phyloP scores from a whole-genome alignment of 2,113 vertebrate species.

The Oxyura jamaicensis region DNA sequence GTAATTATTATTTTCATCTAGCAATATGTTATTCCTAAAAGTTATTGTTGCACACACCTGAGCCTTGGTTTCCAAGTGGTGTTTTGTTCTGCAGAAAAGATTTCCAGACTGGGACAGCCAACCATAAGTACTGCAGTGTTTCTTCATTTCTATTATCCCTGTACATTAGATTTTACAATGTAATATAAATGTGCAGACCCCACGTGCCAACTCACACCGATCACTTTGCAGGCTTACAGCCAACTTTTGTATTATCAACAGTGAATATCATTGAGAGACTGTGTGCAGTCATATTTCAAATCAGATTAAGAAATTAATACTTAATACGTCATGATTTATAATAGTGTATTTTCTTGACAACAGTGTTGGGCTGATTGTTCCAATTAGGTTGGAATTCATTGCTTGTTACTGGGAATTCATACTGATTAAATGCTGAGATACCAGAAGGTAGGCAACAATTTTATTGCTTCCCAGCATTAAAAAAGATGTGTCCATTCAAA shows the following conservation, averaged over 20 bases:
- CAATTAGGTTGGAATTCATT: conserved; percentile 42
- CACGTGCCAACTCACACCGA: background rate
- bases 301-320: conserved; percentile 64
- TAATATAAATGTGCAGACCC: background rate
- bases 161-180: background rate
- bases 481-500: background rate
- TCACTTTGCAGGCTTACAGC: background rate
- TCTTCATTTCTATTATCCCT: background rate
- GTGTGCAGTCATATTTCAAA: conserved; percentile 56
- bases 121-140: background rate
- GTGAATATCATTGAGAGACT: conserved; percentile 11
- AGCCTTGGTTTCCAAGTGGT: background rate
- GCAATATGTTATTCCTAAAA: background rate
- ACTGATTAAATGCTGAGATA: conserved; percentile 55
- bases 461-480: conserved; percentile 40
- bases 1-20: background rate
- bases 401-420: conserved; percentile 47
- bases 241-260: conserved; percentile 40
- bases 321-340: conserved; percentile 60
- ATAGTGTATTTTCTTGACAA: conserved; percentile 41
- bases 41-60: background rate
- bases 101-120: background rate
- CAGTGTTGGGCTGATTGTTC: conserved; percentile 54
- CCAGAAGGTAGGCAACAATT: conserved; percentile 15
- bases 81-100: background rate